Evolutionary conservation across 2,797 vertebrate species (phyloP), one percentile per base, ranked within the genome.

Genomic region (Brotula barbata): DNA sequence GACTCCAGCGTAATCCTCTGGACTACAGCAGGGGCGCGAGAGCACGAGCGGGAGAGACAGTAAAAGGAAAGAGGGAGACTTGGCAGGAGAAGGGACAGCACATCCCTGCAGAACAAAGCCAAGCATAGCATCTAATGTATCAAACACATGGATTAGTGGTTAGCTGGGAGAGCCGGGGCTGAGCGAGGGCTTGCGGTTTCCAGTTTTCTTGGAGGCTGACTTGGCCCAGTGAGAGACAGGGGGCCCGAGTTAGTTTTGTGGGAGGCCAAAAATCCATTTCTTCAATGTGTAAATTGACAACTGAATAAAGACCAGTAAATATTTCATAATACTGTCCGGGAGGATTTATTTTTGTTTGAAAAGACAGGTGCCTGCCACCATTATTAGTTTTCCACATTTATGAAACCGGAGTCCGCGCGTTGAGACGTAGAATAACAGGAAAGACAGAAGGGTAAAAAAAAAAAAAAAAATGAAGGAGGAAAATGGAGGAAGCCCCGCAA

Each of bases 101-200:
- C 81, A 84, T 89, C 84, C 84, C 80, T 71, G 73, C 75, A 84
- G 86, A 88, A 87, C 82, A 88, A 89, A 90, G 82, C 85, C 80
- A 85, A 80, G 80, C 68, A 61, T 81, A 85, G 80, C 68, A 81
- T 90, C 87, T 92, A 91, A 92, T 91, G 89, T 91, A 89, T 90
- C 88, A 92, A 92, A 89, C 89, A 90, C 88, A 89, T 90, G 89
- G 90, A 92, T 92, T 93, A 92, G 90, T 37, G 87, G 88, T 90
- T 89, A 85, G 89, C 81, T 72, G 66, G 77, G 84, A 72, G 88
- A 89, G 80, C 81, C 49, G 78, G 78, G 79, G 84, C 77, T 71
- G 74, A 85, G 84, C 64, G 34, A 82, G 81, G 85, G 78, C 81
- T 82, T 90, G 87, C 52, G 90, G 90, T 90, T 90, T 90, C 60